Evolutionary conservation across 37 sponge, comb jelly and placozoan genomes (phyloP).

Genomic region (Geodia barretti): DNA sequence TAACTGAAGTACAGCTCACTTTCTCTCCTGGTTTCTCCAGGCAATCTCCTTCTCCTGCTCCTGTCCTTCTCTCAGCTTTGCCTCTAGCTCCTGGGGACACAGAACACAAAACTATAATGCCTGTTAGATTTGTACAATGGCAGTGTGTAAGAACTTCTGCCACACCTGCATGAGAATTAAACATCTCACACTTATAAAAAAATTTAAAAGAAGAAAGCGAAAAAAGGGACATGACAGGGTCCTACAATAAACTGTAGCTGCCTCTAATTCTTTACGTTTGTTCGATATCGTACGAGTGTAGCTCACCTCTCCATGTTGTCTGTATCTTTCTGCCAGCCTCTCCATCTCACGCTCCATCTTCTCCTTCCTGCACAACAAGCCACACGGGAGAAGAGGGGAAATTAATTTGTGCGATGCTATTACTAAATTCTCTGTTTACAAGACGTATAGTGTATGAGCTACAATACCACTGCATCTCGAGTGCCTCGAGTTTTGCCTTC

Average conservation of each 20-base stretch:
- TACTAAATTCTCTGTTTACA: neutral
- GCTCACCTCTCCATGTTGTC: constrained; percentile 16
- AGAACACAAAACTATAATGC: no score
- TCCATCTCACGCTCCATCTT: neutral
- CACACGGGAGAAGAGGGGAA: no score
- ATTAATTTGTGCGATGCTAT: neutral
- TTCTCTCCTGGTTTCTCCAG: constrained; percentile 4
- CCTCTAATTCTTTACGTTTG: no score
- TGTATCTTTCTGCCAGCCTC: constrained; percentile 3
- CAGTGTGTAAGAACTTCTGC: neutral
- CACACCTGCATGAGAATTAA: no score
- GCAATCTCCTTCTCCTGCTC: constrained; percentile 11
- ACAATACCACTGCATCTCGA: neutral
- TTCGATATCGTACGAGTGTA: no score
- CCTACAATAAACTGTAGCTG: neutral
- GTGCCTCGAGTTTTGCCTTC: neutral
- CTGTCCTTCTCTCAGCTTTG: constrained; percentile 11
- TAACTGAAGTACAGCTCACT: neutral
- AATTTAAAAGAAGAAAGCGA: no score
- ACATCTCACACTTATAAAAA: no score
- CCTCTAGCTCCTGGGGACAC: constrained; percentile 4
- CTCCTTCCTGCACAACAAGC: neutral
- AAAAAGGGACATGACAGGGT: no score
- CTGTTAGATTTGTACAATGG: neutral
- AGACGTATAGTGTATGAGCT: no score